Base-by-base conservation (phyloP, 1,140 invertebrate species). In the Anastatus disparis region DNA sequence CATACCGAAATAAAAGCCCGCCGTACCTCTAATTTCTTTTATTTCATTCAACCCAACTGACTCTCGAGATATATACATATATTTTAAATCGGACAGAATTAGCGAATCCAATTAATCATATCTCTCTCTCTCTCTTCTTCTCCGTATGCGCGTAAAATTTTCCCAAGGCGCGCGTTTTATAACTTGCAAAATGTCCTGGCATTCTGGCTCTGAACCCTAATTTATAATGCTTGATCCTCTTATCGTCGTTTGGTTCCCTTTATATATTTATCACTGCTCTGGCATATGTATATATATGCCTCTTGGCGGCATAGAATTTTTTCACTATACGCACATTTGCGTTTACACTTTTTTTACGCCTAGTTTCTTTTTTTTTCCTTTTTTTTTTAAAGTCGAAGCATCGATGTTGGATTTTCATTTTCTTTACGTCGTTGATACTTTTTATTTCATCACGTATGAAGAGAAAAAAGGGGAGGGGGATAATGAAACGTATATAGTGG, bases 371-470 rank as follows among this genome's bases (percentile, higher is more conserved):
- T 15, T 20, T 46, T 42, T 26, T 20, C 50, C n/a, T 27, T 26
- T 53, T 46, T 71, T 68, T 63, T 76, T 77, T 76, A 75, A 78
- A 75, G 75, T 68, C 67, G 74, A 79, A 76, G 72, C 74, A 70
- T 74, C 74, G 73, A 80, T 80, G 81, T 81, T 75, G 79, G 75
- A 78, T 81, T 82, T 81, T 75, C 79, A 82, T 81, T 81, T 79
- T 75, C 70, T 42, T 29, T 48, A 4, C 44, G n/a, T n/a, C n/a
- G n/a, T n/a, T n/a, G n/a, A n/a, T n/a, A 62, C 66, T 73, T 76
- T 80, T 76, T 76, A 77, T 77, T 78, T 73, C 27, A 9, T 17
- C 29, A 7, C 53, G 29, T 24, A 8, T 29, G 13, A 31, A 17
- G 17, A 31, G 53, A 20, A 40, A 15, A 17, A 29, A 40, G 48